Evolutionary conservation across 2,888 invertebrate genomes (phyloP).

Genomic region (Yponomeuta sedellus): DNA sequence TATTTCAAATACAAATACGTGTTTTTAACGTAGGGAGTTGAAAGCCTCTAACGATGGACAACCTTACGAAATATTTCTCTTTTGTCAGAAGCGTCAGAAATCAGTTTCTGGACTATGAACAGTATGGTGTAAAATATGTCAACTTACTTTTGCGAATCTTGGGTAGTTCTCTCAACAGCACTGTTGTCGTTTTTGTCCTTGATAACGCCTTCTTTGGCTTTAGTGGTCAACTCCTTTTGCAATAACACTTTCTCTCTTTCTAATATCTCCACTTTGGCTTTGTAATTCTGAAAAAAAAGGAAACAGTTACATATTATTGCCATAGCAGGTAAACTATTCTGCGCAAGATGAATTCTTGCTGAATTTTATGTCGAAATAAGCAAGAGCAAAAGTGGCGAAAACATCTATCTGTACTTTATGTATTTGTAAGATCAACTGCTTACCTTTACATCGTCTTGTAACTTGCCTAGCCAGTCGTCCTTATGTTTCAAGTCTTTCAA

Average conservation of each 20-base stretch:
- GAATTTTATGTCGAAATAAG: too few relatives aligned
- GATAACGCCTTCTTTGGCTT: slow-evolving; percentile 34
- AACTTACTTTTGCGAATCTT: slow-evolving; percentile 44
- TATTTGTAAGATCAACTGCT: not conserved
- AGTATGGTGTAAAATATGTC: not conserved
- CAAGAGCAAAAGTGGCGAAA: too few relatives aligned
- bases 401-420: too few relatives aligned
- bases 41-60: too few relatives aligned
- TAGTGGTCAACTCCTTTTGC: slow-evolving; percentile 50
- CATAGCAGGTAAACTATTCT: not conserved
- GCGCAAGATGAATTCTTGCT: not conserved
- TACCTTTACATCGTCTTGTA: slow-evolving; percentile 66
- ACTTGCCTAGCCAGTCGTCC: slow-evolving; percentile 49
- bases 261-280: slow-evolving; percentile 55
- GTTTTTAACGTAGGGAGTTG: too few relatives aligned
- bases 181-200: slow-evolving; percentile 64
- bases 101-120: not conserved
- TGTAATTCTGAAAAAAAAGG: slow-evolving; percentile 44
- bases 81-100: not conserved
- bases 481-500: slow-evolving; percentile 56
- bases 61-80: too few relatives aligned
- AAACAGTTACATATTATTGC: not conserved
- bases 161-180: slow-evolving; percentile 55
- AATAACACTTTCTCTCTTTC: slow-evolving; percentile 57
- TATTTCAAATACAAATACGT: too few relatives aligned